phyloP scores from a whole-genome alignment of 1,140 invertebrate species.

The Galleria mellonella region DNA sequence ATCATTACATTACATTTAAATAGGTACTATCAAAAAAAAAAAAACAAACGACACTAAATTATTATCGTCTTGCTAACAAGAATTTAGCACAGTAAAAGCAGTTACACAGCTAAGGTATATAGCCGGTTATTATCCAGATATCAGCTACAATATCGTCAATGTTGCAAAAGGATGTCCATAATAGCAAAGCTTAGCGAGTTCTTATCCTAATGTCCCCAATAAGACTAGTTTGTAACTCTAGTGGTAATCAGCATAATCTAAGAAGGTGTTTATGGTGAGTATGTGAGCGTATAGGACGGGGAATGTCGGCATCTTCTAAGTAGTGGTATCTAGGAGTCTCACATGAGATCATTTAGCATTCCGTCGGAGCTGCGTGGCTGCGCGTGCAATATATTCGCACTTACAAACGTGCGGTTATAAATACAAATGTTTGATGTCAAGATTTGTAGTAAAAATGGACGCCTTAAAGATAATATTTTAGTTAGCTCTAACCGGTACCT shows the following conservation, averaged over 20 bases:
- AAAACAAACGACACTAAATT: too few species aligned
- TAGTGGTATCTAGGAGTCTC: conserved; percentile 16
- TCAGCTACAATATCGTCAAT: conserved; percentile 5
- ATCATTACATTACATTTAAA: too few species aligned
- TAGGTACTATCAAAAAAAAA: too few species aligned
- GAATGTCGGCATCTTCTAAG: conserved; percentile 9
- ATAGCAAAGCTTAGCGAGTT: conserved; percentile 6
- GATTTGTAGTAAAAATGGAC: too few species aligned
- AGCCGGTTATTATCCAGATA: not conserved
- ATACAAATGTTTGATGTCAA: too few species aligned
- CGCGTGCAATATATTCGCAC: conserved; percentile 18
- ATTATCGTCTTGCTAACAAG: too few species aligned
- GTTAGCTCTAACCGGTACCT: too few species aligned
- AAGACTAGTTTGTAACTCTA: conserved; percentile 11
- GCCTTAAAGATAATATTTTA: too few species aligned
- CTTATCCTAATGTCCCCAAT: conserved; percentile 22
- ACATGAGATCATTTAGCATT: conserved; percentile 21
- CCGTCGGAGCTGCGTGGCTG: conserved; percentile 8
- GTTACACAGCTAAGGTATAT: too few species aligned
- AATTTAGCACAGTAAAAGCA: too few species aligned
- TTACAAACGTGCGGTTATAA: conserved; percentile 5
- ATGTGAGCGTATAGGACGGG: conserved; percentile 3
- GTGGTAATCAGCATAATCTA: conserved; percentile 22
- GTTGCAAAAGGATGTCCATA: conserved; percentile 1
- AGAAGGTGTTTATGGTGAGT: conserved; percentile 16